Conservation (phyloP, 2,797 vertebrate genomes). For the Chanos chanos region DNA sequence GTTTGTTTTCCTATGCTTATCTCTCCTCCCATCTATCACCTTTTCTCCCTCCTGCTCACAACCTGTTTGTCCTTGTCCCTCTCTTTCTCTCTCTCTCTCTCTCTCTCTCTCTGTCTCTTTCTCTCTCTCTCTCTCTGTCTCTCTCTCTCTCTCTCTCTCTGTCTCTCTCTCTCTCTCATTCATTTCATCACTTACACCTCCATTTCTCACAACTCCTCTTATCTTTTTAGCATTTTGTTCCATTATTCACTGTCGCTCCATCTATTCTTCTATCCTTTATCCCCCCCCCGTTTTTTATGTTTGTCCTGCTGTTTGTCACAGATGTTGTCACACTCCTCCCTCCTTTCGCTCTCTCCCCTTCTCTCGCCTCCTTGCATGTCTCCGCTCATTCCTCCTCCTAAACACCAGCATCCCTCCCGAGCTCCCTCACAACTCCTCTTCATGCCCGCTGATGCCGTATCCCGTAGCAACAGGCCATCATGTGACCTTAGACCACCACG, state of each 20-base stretch:
- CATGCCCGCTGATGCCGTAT: no score
- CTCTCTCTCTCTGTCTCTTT: neutral
- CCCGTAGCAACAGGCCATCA: no score
- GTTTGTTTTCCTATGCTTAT: neutral
- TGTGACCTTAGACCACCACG: no score
- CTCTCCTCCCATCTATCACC: neutral
- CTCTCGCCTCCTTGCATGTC: neutral
- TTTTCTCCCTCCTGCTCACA: no score
- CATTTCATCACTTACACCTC: no score
- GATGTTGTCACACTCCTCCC: neutral
- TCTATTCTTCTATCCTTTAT: constrained; percentile 19
- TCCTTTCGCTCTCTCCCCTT: neutral
- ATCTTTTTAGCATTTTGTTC: neutral
- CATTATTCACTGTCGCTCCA: neutral
- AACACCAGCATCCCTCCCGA: no score
- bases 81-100: neutral
- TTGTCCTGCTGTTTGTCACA: neutral
- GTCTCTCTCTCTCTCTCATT: neutral
- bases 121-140: neutral
- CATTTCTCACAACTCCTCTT: neutral
- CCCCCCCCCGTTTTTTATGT: constrained; percentile 36
- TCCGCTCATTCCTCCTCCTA: no score
- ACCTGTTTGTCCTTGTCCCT: no score
- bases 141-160: neutral
- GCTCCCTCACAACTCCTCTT: no score